Conservation (phyloP, 2,888 invertebrate species). For the Apoda limacodes region DNA sequence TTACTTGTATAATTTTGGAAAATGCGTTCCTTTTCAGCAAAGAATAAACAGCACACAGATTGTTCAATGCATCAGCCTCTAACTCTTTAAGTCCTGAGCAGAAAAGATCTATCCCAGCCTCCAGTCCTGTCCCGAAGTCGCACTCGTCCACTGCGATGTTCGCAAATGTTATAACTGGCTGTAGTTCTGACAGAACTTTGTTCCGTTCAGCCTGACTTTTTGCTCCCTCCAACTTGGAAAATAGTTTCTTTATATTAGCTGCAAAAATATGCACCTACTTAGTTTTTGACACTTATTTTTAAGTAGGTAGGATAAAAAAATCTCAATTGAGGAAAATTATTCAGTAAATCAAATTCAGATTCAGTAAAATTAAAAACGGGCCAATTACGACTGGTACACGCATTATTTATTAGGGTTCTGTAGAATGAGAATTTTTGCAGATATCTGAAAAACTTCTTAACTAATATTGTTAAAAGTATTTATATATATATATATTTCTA, state of each 20-base stretch:
- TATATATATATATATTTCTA: no score
- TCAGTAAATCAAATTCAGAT: no score
- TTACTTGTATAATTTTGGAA: conserved; percentile 75
- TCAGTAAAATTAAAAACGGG: no score
- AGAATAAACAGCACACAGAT: conserved; percentile 81
- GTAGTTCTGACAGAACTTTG: conserved; percentile 75
- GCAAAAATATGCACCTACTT: no score
- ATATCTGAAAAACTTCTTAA: no score
- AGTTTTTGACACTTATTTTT: no score
- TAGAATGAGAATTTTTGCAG: no score
- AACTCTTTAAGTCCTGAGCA: conserved; percentile 78
- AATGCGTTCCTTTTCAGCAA: conserved; percentile 80
- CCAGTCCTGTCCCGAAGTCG: conserved; percentile 94
- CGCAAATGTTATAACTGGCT: conserved; percentile 84
- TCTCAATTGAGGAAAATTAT: no score
- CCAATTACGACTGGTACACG: no score
- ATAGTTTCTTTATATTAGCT: conserved; percentile 77
- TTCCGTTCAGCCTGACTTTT: conserved; percentile 69
- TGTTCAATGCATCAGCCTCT: conserved; percentile 72
- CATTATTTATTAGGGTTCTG: no score
- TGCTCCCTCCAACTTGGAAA: conserved; percentile 74
- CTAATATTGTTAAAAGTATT: no score
- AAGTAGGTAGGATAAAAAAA: no score
- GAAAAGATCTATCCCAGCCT: conserved; percentile 89
- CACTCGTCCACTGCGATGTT: conserved; percentile 94